These are phyloP conservation scores for Micrasema longulum DNA, from an alignment of 1,140 invertebrate genomes.

Conservation along the genomic window DNA sequence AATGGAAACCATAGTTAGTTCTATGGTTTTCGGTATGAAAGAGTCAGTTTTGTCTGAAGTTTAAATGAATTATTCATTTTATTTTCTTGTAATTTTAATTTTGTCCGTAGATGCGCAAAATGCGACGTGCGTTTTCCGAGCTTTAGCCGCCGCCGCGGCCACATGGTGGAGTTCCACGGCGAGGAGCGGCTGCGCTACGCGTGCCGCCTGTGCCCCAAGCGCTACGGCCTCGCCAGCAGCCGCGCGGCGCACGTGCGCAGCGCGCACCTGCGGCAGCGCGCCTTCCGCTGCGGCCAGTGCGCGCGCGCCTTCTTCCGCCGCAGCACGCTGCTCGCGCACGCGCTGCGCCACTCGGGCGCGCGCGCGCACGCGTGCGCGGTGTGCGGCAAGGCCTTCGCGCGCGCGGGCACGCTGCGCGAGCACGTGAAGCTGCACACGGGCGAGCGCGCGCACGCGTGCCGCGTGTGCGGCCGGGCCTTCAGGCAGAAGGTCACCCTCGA, in stretches of 20 bases:
- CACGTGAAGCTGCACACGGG: slow-evolving; percentile 76
- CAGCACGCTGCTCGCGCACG: slow-evolving; percentile 53
- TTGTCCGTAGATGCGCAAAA: slow-evolving; percentile 27
- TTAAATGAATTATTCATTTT: too few species aligned
- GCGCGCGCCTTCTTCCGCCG: slow-evolving; percentile 41
- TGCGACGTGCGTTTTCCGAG: slow-evolving; percentile 44
- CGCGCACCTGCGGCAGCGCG: slow-evolving; percentile 42
- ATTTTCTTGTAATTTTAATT: neutral
- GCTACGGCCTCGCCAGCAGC: slow-evolving; percentile 35
- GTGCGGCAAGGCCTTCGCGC: slow-evolving; percentile 72
- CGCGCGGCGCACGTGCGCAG: slow-evolving; percentile 44
- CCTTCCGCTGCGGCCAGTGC: slow-evolving; percentile 33
- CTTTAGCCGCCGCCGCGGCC: slow-evolving; percentile 38
- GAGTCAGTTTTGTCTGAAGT: too few species aligned
- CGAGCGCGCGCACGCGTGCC: slow-evolving; percentile 67
- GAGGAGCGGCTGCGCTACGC: slow-evolving; percentile 34
- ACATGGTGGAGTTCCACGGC: slow-evolving; percentile 42
- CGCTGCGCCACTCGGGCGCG: slow-evolving; percentile 76
- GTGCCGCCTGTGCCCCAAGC: slow-evolving; percentile 44
- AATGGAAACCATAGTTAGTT: too few species aligned
- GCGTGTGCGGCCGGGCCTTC: slow-evolving; percentile 68
- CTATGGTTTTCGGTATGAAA: too few species aligned
- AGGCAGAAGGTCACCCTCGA: slow-evolving; percentile 64
- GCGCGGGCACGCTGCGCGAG: slow-evolving; percentile 75
- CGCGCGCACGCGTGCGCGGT: slow-evolving; percentile 70